Percentiles rank a stretch among this genome's conserved stretches.
phyloP scores from a whole-genome alignment of 2,888 invertebrate genomes.

The Formica aserva region DNA sequence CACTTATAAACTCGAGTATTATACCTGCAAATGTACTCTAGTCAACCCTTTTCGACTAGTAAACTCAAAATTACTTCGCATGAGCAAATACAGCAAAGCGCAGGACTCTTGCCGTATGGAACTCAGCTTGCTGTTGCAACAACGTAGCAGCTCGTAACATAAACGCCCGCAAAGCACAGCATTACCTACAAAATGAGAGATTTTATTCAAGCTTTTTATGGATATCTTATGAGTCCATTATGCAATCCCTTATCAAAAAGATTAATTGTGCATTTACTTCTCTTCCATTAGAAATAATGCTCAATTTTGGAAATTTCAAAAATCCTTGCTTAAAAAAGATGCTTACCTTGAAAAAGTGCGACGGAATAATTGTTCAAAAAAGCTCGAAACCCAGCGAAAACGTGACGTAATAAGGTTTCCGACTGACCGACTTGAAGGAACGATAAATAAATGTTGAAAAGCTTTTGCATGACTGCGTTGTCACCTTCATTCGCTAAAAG shows the following conservation, averaged over 20 bases:
- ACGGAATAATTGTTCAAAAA: slow-evolving; percentile 96
- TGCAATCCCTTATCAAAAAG: background rate
- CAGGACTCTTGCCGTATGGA: slow-evolving; percentile 96
- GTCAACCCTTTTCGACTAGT: slow-evolving; percentile 94
- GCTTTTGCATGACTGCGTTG: slow-evolving; percentile 92
- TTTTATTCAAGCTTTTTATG: slow-evolving; percentile 21
- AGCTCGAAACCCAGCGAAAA: slow-evolving; percentile 96
- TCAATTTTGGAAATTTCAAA: background rate
- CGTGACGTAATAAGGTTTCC: slow-evolving; percentile 95
- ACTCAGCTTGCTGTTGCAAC: slow-evolving; percentile 94
- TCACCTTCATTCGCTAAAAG: slow-evolving; percentile 89
- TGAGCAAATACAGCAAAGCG: slow-evolving; percentile 95
- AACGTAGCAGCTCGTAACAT: slow-evolving; percentile 92
- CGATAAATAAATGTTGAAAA: slow-evolving; percentile 95
- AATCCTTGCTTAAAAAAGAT: background rate
- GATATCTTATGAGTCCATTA: background rate
- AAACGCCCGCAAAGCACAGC: slow-evolving; percentile 93
- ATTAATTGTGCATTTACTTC: background rate
- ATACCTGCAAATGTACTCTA: slow-evolving; percentile 94
- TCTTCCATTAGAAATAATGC: background rate
- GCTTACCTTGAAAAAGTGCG: slow-evolving; percentile 92
- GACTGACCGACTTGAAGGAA: slow-evolving; percentile 96
- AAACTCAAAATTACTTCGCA: slow-evolving; percentile 98
- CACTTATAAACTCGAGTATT: background rate
- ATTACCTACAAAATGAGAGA: slow-evolving; percentile 87